Conservation (phyloP, 1,140 invertebrate species). For the Tetranychus cinnabarinus region DNA sequence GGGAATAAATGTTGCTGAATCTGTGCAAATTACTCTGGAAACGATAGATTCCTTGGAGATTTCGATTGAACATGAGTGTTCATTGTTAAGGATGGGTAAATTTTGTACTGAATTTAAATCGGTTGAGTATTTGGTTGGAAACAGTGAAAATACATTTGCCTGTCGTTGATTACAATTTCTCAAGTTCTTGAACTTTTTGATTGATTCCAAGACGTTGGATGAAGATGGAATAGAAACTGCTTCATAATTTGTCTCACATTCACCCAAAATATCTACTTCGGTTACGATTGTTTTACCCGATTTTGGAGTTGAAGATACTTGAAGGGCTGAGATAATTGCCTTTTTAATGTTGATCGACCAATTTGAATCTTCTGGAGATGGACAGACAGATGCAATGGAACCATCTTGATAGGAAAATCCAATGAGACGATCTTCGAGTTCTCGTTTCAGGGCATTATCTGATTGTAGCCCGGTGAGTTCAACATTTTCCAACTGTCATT, state of each 20-base stretch:
- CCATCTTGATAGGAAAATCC: constrained; percentile 4
- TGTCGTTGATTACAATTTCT: constrained; percentile 4
- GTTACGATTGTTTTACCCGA: not conserved
- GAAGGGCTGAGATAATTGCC: constrained; percentile 6
- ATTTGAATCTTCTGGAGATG: not conserved
- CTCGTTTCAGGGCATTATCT: not conserved
- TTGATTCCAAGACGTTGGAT: not conserved
- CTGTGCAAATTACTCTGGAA: not conserved
- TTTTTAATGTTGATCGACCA: constrained; percentile 8
- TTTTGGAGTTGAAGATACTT: not conserved
- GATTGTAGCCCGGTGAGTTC: not conserved
- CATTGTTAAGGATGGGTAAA: not conserved
- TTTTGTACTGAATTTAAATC: not conserved
- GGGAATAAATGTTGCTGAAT: not conserved
- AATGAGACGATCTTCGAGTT: not conserved
- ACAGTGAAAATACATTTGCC: not conserved
- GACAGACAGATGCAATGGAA: not conserved
- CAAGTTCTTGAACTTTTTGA: constrained; percentile 1
- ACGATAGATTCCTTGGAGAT: not conserved
- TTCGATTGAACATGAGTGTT: not conserved
- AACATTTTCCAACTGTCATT: not conserved
- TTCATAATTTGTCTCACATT: constrained; percentile 7
- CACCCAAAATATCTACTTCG: constrained; percentile 5
- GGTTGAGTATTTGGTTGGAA: constrained; percentile 1
- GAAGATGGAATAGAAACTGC: not conserved